These are phyloP conservation scores for Apomyelois bistriatella DNA, from an alignment of 2,888 invertebrate genomes.

Conservation along the genomic window DNA sequence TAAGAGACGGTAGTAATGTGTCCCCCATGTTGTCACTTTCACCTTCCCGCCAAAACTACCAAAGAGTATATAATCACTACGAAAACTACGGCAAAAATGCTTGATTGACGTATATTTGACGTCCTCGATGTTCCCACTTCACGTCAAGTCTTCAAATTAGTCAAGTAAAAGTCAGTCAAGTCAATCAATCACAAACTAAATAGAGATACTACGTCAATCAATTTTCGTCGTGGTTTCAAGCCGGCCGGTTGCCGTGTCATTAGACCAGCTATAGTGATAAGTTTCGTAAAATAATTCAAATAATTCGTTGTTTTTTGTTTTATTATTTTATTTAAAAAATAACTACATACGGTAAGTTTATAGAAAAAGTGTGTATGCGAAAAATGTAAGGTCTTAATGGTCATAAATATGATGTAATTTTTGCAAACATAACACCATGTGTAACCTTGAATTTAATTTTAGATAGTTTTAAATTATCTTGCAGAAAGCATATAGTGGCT, in stretches of 20 bases:
- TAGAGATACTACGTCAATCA: no score
- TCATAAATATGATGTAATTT: slow-evolving; percentile 32
- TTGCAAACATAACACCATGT: slow-evolving; percentile 29
- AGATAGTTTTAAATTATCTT: slow-evolving; percentile 12
- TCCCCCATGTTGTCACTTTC: no score
- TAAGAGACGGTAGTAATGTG: no score
- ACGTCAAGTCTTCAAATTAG: no score
- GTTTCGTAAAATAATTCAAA: background rate
- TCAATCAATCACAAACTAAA: no score
- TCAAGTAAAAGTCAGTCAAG: no score
- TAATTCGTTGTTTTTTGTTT: background rate
- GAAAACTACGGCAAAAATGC: no score
- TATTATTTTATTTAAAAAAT: background rate
- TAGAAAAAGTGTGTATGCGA: background rate
- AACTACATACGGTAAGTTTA: background rate
- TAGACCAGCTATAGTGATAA: background rate
- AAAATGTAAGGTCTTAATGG: background rate
- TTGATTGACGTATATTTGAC: no score
- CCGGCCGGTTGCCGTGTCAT: background rate
- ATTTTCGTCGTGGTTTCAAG: slow-evolving; percentile 3
- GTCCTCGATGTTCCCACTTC: no score
- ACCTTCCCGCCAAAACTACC: no score
- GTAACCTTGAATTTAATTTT: slow-evolving; percentile 20
- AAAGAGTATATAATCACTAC: no score
- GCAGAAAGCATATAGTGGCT: background rate